A percentile compares a stretch with the other conserved stretches of the same genome.
Conservation (phyloP, 30 jellyfish, hydroid and myxozoan species). For the Aurelia sp. region DNA sequence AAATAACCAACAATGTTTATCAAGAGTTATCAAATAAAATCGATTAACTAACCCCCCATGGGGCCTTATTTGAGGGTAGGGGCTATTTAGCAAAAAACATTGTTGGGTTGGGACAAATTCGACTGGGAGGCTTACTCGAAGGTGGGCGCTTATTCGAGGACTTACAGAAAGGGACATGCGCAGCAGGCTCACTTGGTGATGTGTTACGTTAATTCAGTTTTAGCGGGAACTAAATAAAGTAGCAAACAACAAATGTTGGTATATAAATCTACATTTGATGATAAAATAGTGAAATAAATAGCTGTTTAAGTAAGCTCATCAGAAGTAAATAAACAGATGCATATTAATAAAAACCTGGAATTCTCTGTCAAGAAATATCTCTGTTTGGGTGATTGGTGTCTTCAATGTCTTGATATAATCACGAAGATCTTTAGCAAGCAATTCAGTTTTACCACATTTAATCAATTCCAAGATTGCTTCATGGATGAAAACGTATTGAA, state of each 20-base stretch:
- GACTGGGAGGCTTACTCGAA: too few relatives aligned
- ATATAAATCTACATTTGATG: background rate
- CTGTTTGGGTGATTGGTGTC: conserved; percentile 40
- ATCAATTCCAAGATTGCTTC: conserved; percentile 81
- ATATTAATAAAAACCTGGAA: conserved; percentile 62
- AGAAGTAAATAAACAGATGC: background rate
- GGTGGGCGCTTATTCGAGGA: too few relatives aligned
- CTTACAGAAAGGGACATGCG: too few relatives aligned
- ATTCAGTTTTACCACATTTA: conserved; percentile 85
- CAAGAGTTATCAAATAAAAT: too few relatives aligned
- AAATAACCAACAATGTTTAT: too few relatives aligned
- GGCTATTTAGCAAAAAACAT: too few relatives aligned
- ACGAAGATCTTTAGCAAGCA: conserved; percentile 79
- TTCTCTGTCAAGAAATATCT: conserved; percentile 58
- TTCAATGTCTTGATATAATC: conserved; percentile 76
- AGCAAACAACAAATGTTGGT: background rate
- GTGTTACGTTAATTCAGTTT: too few relatives aligned
- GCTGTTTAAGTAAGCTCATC: background rate
- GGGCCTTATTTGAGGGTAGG: too few relatives aligned
- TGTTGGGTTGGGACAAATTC: too few relatives aligned
- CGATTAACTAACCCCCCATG: too few relatives aligned
- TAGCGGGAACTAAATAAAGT: too few relatives aligned
- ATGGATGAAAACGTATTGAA: conserved; percentile 84
- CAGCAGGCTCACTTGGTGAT: too few relatives aligned
- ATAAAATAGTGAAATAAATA: background rate